Conservation (phyloP, 2,888 invertebrate species). For the Lasioglossum pauxillum region DNA sequence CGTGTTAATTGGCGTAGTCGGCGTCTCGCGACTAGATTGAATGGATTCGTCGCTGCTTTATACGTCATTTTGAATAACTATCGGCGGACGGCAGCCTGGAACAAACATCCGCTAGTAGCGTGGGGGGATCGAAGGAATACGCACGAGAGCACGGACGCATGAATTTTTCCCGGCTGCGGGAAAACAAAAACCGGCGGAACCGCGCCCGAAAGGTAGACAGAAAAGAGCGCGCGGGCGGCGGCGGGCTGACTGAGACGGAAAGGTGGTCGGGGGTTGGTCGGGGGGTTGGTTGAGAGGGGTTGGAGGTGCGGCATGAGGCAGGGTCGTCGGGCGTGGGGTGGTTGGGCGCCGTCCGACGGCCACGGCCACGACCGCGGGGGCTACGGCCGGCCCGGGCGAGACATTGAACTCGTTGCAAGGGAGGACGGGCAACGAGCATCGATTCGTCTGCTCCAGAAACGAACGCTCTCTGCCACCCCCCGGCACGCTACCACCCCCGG, state of each 20-base stretch:
- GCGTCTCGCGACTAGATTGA: background rate
- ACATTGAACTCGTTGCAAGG: slow-evolving; percentile 82
- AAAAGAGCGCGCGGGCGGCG: slow-evolving; percentile 20
- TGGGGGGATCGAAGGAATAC: background rate
- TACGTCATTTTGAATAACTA: background rate
- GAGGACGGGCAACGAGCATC: slow-evolving; percentile 78
- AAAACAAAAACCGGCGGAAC: slow-evolving; percentile 45
- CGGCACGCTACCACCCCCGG: background rate
- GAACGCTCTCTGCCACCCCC: slow-evolving; percentile 58
- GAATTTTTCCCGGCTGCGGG: slow-evolving; percentile 45
- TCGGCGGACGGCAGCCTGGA: background rate
- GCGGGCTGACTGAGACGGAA: slow-evolving; percentile 13
- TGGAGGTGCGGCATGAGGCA: slow-evolving; percentile 13
- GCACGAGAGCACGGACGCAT: slow-evolving; percentile 45
- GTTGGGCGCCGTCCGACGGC: slow-evolving; percentile 73
- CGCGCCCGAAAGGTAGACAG: slow-evolving; percentile 60
- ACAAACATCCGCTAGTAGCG: background rate
- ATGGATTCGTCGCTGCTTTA: slow-evolving; percentile 1
- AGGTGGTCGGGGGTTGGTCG: background rate
- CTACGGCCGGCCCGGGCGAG: slow-evolving; percentile 80
- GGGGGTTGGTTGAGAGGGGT: background rate
- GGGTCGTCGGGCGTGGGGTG: slow-evolving; percentile 27
- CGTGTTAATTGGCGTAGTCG: background rate
- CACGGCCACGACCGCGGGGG: slow-evolving; percentile 77
- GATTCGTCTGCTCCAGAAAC: slow-evolving; percentile 82